Conservation (phyloP, 53 echinoderm and acorn worm genomes). For the Zoroaster sp. region DNA sequence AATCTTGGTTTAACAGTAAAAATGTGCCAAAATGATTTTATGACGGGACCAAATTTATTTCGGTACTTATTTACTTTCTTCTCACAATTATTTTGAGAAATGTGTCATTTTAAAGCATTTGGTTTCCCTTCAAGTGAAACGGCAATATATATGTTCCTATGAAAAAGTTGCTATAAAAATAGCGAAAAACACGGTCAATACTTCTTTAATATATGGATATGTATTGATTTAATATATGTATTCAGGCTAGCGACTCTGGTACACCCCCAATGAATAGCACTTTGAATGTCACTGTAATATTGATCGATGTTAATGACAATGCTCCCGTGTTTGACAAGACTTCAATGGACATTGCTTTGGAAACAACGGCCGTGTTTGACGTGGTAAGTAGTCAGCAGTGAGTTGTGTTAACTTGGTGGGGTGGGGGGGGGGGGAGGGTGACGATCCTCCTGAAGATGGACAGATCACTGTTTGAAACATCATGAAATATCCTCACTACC, state of each 20-base stretch:
- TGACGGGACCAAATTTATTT: no score
- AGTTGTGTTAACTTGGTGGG: no score
- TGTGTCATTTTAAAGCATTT: no score
- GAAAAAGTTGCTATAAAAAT: background rate
- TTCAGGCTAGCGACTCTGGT: conserved; percentile 30
- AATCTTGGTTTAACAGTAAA: no score
- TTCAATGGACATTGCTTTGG: background rate
- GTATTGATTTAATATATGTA: background rate
- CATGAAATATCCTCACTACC: no score
- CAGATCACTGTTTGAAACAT: no score
- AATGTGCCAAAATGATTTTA: no score
- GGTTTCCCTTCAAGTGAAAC: background rate
- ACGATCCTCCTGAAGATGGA: no score
- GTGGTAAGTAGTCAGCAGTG: background rate
- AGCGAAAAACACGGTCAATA: no score
- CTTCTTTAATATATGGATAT: background rate
- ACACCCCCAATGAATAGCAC: background rate
- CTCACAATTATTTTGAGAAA: no score
- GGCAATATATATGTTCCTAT: no score
- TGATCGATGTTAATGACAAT: conserved; percentile 44
- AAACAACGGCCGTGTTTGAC: background rate
- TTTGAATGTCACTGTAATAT: background rate
- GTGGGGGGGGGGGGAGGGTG: no score
- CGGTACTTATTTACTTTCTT: background rate
- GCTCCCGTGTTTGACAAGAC: background rate